Conservation (phyloP, 2,888 invertebrate genomes). For the Ceratothoa steindachneri region DNA sequence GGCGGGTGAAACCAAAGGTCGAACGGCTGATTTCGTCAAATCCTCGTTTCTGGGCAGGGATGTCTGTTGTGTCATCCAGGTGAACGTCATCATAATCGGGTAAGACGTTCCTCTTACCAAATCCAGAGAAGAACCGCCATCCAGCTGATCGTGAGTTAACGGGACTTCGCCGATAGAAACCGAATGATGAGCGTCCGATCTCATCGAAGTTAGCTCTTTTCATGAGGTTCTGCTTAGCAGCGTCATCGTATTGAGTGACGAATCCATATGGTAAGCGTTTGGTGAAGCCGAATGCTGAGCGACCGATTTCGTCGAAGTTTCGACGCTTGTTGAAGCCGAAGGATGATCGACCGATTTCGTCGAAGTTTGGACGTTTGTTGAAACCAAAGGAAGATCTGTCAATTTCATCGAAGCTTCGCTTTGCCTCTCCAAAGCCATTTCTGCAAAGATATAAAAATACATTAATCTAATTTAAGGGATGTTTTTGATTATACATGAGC, state of each 20-base stretch:
- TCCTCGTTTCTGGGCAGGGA: constrained; percentile 51
- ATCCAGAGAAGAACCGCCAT: constrained; percentile 56
- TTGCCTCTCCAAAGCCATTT: constrained; percentile 49
- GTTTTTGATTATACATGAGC: too few species aligned
- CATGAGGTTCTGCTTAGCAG: constrained; percentile 48
- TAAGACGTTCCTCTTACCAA: constrained; percentile 54
- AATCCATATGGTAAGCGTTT: constrained; percentile 51
- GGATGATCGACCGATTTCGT: constrained; percentile 61
- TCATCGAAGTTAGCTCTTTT: constrained; percentile 56
- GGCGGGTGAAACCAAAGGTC: constrained; percentile 53
- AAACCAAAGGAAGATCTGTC: constrained; percentile 59
- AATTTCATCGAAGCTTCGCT: constrained; percentile 62
- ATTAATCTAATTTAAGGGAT: not conserved
- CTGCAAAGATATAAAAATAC: not conserved
- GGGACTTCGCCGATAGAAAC: constrained; percentile 57
- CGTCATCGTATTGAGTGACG: not conserved
- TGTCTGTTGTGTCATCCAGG: too few species aligned
- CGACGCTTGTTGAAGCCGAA: constrained; percentile 60
- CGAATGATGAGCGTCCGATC: constrained; percentile 56
- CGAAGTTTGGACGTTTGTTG: constrained; percentile 59
- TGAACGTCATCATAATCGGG: constrained; percentile 59
- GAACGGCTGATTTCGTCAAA: constrained; percentile 56
- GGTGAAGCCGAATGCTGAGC: constrained; percentile 55
- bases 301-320: constrained; percentile 58
- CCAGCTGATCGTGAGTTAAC: constrained; percentile 55